These are phyloP conservation scores for Amazona guildingii DNA, from an alignment of 2,113 vertebrate genomes.

Conservation along the genomic window DNA sequence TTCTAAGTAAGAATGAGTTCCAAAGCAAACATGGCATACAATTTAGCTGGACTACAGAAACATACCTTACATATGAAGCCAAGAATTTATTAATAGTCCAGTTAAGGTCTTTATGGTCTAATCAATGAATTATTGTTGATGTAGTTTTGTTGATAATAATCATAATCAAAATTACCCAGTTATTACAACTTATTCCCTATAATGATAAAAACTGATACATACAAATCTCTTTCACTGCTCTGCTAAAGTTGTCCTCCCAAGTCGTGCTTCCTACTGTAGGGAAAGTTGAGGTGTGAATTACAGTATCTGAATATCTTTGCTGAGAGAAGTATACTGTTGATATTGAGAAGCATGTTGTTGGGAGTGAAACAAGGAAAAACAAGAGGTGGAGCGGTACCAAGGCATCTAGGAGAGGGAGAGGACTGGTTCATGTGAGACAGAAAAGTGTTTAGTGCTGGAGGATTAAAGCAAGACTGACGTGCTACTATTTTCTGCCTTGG, in stretches of 20 bases:
- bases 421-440: neutral
- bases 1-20: neutral
- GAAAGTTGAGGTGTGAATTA: neutral
- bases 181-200: neutral
- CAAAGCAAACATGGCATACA: neutral
- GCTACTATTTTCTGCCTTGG: neutral
- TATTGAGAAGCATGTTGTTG: neutral
- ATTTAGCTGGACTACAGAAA: neutral
- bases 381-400: neutral
- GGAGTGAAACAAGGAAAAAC: rapidly evolving
- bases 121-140: neutral
- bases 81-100: neutral
- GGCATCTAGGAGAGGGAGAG: neutral
- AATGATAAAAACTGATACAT: neutral
- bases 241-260: neutral
- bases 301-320: neutral
- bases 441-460: neutral
- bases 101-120: neutral
- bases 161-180: neutral
- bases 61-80: neutral
- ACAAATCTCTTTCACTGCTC: neutral
- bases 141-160: neutral
- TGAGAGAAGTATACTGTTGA: neutral
- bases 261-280: neutral
- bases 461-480: neutral